Percentiles rank a stretch among this genome's conserved stretches.
These are phyloP conservation scores for Drosophila auraria DNA, from an alignment of 1,140 invertebrate genomes.

Conservation along the genomic window DNA sequence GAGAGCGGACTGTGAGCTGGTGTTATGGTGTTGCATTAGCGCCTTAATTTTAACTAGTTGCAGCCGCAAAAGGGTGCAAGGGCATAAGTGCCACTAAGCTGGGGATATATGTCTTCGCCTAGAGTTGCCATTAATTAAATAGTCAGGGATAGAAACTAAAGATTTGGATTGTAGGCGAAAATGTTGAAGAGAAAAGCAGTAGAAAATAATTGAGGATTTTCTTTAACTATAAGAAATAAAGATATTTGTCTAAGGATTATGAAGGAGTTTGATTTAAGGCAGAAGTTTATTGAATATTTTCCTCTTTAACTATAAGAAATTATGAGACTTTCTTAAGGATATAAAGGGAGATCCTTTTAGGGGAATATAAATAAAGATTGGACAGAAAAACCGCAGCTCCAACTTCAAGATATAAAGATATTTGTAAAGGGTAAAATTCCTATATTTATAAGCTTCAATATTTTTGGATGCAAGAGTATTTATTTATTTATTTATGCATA, in stretches of 20 bases:
- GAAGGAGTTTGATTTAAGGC: too few species aligned
- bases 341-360: too few species aligned
- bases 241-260: neutral
- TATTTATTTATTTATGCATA: too few species aligned
- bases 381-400: too few species aligned
- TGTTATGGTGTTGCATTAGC: slow-evolving; percentile 67
- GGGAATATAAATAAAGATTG: too few species aligned
- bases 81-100: slow-evolving; percentile 69
- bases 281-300: too few species aligned
- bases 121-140: slow-evolving; percentile 16
- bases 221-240: neutral
- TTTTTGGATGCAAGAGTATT: too few species aligned
- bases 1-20: slow-evolving; percentile 29
- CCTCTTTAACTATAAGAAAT: neutral
- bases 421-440: too few species aligned
- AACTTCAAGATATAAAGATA: too few species aligned
- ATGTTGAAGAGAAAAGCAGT: neutral
- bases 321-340: neutral
- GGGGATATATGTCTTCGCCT: slow-evolving; percentile 21
- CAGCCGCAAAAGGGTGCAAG: slow-evolving; percentile 25
- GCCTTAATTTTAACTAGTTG: slow-evolving; percentile 61
- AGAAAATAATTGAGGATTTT: neutral
- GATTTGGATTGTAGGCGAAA: neutral
- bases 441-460: too few species aligned
- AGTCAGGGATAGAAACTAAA: slow-evolving; percentile 4